phyloP scores from a whole-genome alignment of 2,888 invertebrate species.

The Athrips mouffetella region DNA sequence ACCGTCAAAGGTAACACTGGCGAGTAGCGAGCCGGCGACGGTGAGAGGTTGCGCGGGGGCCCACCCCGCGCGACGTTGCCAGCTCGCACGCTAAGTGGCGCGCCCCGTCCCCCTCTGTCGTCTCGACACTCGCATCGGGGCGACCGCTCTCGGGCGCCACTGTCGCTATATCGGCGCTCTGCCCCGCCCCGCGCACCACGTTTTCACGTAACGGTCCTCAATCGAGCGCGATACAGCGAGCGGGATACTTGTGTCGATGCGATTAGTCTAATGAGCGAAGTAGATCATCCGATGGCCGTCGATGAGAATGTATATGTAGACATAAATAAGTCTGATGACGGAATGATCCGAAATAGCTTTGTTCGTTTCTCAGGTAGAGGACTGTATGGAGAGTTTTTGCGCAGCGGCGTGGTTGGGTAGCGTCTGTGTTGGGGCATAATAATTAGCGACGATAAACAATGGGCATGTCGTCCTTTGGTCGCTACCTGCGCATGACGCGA shows the following conservation, averaged over 20 bases:
- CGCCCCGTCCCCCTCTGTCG: slow-evolving; percentile 71
- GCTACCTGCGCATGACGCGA: slow-evolving; percentile 72
- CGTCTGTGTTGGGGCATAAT: slow-evolving; percentile 71
- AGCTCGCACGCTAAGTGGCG: slow-evolving; percentile 77
- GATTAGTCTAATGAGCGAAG: slow-evolving; percentile 49
- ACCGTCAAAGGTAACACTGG: slow-evolving; percentile 82
- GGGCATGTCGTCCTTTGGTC: slow-evolving; percentile 69
- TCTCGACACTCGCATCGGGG: slow-evolving; percentile 72
- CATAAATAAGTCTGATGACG: slow-evolving; percentile 16
- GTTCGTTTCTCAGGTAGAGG: slow-evolving; percentile 47
- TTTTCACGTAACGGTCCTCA: slow-evolving; percentile 78
- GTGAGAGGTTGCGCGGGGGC: slow-evolving; percentile 79
- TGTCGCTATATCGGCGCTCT: slow-evolving; percentile 62
- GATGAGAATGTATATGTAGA: slow-evolving; percentile 25
- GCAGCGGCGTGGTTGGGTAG: slow-evolving; percentile 41
- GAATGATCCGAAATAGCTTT: slow-evolving; percentile 27
- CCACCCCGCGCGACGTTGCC: slow-evolving; percentile 77
- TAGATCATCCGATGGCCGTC: slow-evolving; percentile 32
- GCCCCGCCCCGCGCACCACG: slow-evolving; percentile 68
- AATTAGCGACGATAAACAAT: slow-evolving; percentile 77
- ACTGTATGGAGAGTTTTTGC: slow-evolving; percentile 53
- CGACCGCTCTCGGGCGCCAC: slow-evolving; percentile 68
- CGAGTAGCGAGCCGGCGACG: slow-evolving; percentile 73
- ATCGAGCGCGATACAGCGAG: slow-evolving; percentile 76
- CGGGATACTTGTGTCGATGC: slow-evolving; percentile 59